Base-by-base conservation (phyloP, 2,797 vertebrate genomes). In the Mormyrops boulengeri region DNA sequence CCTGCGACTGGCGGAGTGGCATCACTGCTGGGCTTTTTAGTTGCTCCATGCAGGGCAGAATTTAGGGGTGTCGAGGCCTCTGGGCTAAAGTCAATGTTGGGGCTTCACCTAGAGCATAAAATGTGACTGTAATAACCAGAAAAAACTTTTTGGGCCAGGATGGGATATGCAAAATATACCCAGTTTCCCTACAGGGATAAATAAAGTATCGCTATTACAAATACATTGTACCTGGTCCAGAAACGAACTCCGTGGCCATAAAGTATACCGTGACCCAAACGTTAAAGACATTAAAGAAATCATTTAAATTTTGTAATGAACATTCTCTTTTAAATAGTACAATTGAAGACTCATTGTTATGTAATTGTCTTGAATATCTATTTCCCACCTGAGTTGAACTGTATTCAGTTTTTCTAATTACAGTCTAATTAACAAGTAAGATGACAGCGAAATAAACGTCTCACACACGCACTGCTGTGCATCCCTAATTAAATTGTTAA, bases 311-410 rank as follows among this genome's bases (percentile, higher is more conserved):
- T 80, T 82, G 62, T 91, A 89, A 93, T 94, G 92, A 94, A 88
- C 91, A 93, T 92, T 92, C 93, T 94, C 91, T 92, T 91, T 90
- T 84, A 92, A 92, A 91, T 85, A 88, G 92, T 88, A 50, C 90
- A 49, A 62, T 86, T 91, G 89, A 57, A 90, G 77, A 87, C 90
- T 86, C 87, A 91, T 90, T 91, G 90, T 91, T 91, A 91, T 90
- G 88, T 89, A 91, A 38, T 88, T 53, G 90, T 92, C 92, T 92
- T 91, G 92, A 95, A 94, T 93, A 92, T 91, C 90, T 87, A 94
- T 95, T 95, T 95, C 95, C 95, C 95, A 95, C 90, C 92, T 95
- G 95, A 94, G 90, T 93, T 90, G 47, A 89, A 90, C 90, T 91
- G 94, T 90, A 92, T 94, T 94, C 92, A 92, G 88, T 89, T 93